Base-by-base conservation (phyloP, 2,888 invertebrate species). In the Halocaridina rubra region DNA sequence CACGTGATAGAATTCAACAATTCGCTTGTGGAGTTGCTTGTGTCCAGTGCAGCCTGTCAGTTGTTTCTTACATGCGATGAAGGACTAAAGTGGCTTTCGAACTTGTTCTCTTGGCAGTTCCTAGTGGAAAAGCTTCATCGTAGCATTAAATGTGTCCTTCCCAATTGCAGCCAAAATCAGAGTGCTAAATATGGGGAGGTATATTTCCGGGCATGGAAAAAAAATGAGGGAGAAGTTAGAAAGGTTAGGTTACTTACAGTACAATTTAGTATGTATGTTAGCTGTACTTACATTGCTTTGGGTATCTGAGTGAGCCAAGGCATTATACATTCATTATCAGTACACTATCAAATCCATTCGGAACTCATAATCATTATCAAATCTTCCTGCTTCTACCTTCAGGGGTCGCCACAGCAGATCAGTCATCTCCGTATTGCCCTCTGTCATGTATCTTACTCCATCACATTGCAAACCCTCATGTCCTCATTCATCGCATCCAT, bases 181-280 rank as follows among this genome's bases (percentile, higher is more conserved):
- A 75, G 82, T 59, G 82, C 61, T 8, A 82, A 81, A 27, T 80
- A 80, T 33, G 82, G 79, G 16, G 75, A 82, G 33, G 29, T 86
- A 2, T 86, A 86, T 24, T 86, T 82, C 39, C 29, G 82, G 32
- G 75, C 75, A 4, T 86, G 86, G 86, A 86, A 86, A 24, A 53
- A 27, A 22, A 79, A 80, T 33, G 39, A 78, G 24, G 86, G 86
- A 57, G 76, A 82, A 8, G 30, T 59, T 0, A 81, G 46, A 33
- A 53, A 75, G 82, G 86, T 86, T 33, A 4, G 64, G 22, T 27
- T 61, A 19, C 10, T n/a, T n/a, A n/a, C n/a, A n/a, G n/a, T n/a
- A n/a, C n/a, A n/a, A n/a, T n/a, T n/a, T n/a, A n/a, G n/a, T n/a
- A n/a, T n/a, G n/a, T n/a, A n/a, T n/a, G n/a, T n/a, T n/a, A n/a